Conservation (phyloP, 2,797 vertebrate genomes). For the Liparis tanakae region DNA sequence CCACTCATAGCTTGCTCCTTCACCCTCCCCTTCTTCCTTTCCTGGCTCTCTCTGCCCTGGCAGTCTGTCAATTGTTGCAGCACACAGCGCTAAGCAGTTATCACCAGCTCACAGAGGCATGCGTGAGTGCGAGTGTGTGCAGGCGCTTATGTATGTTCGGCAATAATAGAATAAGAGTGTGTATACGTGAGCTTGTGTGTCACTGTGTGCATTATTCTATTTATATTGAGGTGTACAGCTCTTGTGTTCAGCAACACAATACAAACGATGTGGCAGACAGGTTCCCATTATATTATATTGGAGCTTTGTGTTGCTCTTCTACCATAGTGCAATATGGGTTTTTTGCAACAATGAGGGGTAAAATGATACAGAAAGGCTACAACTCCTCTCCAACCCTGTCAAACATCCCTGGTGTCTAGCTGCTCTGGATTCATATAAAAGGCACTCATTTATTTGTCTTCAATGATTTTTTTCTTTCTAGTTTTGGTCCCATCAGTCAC, state of each 20-base stretch:
- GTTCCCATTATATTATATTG: slow-evolving; percentile 76
- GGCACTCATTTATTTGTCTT: slow-evolving; percentile 79
- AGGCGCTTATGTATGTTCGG: slow-evolving; percentile 58
- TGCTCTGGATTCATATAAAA: slow-evolving; percentile 83
- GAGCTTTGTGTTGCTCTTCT: slow-evolving; percentile 66
- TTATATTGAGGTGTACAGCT: slow-evolving; percentile 67
- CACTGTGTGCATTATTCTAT: slow-evolving; percentile 61
- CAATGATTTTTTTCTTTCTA: slow-evolving; percentile 66
- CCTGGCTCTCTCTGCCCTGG: slow-evolving; percentile 77
- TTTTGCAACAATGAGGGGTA: slow-evolving; percentile 70
- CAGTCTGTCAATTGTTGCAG: slow-evolving; percentile 81
- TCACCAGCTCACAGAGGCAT: slow-evolving; percentile 79
- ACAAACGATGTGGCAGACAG: slow-evolving; percentile 77
- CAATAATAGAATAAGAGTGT: slow-evolving; percentile 59
- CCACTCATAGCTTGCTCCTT: slow-evolving; percentile 79
- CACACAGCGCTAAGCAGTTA: slow-evolving; percentile 80
- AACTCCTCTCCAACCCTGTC: slow-evolving; percentile 67
- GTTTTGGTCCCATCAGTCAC: slow-evolving; percentile 82
- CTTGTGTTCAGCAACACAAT: slow-evolving; percentile 77
- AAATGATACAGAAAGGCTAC: slow-evolving; percentile 74
- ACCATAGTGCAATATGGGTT: slow-evolving; percentile 61
- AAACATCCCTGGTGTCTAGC: slow-evolving; percentile 76
- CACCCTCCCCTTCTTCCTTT: slow-evolving; percentile 72
- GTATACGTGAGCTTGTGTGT: slow-evolving; percentile 56
- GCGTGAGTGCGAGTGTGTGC: slow-evolving; percentile 41